These are phyloP conservation scores for Ploceus nigricollis DNA, from an alignment of 2,113 vertebrate species.

Conservation along the genomic window DNA sequence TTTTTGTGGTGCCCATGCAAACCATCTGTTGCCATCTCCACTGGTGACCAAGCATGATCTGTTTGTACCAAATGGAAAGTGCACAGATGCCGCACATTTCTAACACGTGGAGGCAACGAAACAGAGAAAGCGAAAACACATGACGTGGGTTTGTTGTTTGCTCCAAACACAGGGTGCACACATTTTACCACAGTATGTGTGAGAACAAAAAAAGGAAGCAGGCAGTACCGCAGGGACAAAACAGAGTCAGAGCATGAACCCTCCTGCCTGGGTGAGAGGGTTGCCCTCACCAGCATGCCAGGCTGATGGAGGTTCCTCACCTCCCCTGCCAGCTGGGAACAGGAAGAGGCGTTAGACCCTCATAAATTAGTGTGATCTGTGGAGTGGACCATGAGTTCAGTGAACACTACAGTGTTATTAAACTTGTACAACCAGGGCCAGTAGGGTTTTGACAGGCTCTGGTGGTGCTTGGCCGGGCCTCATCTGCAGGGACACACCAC, in stretches of 20 bases:
- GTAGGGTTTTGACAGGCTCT: background rate
- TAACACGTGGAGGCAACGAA: slow-evolving; percentile 43
- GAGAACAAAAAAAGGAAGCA: slow-evolving; percentile 42
- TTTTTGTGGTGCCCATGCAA: background rate
- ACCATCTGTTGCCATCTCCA: background rate
- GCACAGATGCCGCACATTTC: background rate
- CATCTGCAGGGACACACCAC: background rate
- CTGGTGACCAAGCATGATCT: background rate
- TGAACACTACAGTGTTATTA: background rate
- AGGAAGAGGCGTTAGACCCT: background rate
- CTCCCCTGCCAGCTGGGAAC: fast-evolving
- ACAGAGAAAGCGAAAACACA: slow-evolving; percentile 61
- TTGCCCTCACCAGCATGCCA: background rate
- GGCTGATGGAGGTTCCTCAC: background rate
- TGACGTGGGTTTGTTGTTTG: slow-evolving; percentile 61
- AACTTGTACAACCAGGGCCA: background rate
- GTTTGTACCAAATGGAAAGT: slow-evolving; percentile 40
- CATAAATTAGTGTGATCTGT: fast-evolving
- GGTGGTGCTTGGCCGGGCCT: background rate
- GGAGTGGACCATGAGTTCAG: background rate
- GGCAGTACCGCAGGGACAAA: background rate
- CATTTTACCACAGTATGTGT: background rate
- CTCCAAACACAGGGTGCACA: background rate
- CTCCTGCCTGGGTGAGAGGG: background rate
- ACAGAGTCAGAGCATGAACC: background rate